Percentiles rank a stretch among this genome's conserved stretches.
phyloP scores from a whole-genome alignment of 1,140 invertebrate genomes.

The Sarcophaga peregrina region DNA sequence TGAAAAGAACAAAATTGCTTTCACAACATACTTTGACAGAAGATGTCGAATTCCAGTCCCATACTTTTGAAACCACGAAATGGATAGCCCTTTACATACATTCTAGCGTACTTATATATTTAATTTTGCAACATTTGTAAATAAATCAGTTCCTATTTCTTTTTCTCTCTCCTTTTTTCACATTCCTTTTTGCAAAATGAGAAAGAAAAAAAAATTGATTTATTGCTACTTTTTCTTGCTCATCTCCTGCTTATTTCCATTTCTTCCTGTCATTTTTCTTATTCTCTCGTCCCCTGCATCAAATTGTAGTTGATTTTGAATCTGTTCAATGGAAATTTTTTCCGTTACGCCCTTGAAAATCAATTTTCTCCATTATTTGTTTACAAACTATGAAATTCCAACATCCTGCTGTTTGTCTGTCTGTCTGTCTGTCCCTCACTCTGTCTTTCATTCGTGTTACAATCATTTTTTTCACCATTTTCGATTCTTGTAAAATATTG shows the following conservation, averaged over 20 bases:
- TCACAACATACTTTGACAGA: too few relatives aligned
- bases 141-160: not conserved
- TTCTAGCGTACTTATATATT: not conserved
- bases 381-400: constrained; percentile 9
- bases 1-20: too few relatives aligned
- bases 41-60: too few relatives aligned
- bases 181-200: too few relatives aligned
- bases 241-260: constrained; percentile 1
- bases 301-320: too few relatives aligned
- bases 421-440: not conserved
- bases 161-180: too few relatives aligned
- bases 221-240: not conserved
- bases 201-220: constrained; percentile 5
- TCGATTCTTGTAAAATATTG: too few relatives aligned
- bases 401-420: not conserved
- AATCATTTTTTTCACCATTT: not conserved
- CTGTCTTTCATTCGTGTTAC: not conserved
- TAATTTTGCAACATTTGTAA: not conserved
- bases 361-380: constrained; percentile 5
- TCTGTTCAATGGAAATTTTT: too few relatives aligned
- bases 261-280: not conserved
- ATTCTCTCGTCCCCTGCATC: too few relatives aligned
- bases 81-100: too few relatives aligned
- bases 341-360: constrained; percentile 12
- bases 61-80: too few relatives aligned